These are phyloP conservation scores for Montipora foliosa DNA, from an alignment of 64 coral and sea anemone species.

Conservation along the genomic window DNA sequence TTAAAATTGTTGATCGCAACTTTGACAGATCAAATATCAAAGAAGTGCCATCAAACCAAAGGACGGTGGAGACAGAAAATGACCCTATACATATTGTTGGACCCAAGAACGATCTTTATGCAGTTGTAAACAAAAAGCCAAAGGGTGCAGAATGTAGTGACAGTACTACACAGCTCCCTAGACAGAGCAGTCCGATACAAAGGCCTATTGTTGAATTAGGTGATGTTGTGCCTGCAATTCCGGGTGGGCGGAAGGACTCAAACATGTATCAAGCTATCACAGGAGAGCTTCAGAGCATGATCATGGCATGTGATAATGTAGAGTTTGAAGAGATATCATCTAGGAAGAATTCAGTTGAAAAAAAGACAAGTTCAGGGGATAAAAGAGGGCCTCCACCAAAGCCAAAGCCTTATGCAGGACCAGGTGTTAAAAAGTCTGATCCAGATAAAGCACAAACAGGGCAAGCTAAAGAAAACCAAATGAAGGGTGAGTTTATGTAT, in stretches of 20 bases:
- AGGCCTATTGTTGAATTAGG: constrained; percentile 32
- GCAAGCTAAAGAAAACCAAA: neutral
- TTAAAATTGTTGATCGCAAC: constrained; percentile 74
- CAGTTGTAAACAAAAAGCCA: constrained; percentile 89
- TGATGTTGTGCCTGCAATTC: constrained; percentile 72
- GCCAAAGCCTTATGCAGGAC: constrained; percentile 89
- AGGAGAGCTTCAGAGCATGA: constrained; percentile 82
- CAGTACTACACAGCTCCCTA: neutral
- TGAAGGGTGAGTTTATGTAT: neutral
- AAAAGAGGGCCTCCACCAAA: constrained; percentile 75
- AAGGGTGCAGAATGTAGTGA: constrained; percentile 36
- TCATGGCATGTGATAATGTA: constrained; percentile 45
- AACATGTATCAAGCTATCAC: constrained; percentile 81
- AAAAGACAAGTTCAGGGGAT: neutral
- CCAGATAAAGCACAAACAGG: neutral
- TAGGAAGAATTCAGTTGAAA: constrained; percentile 12
- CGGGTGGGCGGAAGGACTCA: constrained; percentile 23
- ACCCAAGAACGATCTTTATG: constrained; percentile 75
- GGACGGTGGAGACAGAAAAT: neutral
- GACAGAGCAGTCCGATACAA: constrained; percentile 38
- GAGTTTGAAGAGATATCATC: neutral
- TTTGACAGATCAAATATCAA: constrained; percentile 90
- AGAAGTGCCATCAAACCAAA: constrained; percentile 6
- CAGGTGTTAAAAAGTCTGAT: neutral
- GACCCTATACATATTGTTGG: neutral